Evolutionary conservation across 2,113 vertebrate species (phyloP).

Genomic region (Sinocyclocheilus maitianheensis): DNA sequence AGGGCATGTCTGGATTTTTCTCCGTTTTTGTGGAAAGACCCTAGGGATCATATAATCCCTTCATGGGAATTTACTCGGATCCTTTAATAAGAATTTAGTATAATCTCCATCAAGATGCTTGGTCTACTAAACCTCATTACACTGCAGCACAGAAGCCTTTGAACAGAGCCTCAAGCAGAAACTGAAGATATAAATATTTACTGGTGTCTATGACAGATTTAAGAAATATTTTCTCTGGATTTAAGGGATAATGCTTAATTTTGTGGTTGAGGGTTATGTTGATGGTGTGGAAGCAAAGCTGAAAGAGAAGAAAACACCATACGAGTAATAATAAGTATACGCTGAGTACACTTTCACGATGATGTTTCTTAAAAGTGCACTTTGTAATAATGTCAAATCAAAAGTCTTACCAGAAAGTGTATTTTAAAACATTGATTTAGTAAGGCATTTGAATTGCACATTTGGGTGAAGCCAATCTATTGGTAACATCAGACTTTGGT

Average conservation of each 20-base stretch:
- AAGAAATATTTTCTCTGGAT: background rate
- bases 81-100: constrained; percentile 5
- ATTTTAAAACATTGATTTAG: background rate
- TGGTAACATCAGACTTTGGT: background rate
- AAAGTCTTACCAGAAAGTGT: background rate
- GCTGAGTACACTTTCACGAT: no score
- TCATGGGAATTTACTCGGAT: constrained; percentile 4
- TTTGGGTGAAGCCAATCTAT: background rate
- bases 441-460: background rate
- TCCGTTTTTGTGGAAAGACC: background rate
- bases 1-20: background rate
- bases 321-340: background rate
- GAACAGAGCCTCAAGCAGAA: background rate
- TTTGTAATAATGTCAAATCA: no score
- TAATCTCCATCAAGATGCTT: background rate
- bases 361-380: no score
- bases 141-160: background rate
- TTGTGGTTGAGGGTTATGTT: background rate
- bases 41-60: background rate
- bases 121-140: constrained; percentile 16
- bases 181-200: background rate
- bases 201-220: background rate
- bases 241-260: constrained; percentile 2
- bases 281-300: background rate
- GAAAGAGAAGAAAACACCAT: background rate